Base-by-base conservation (phyloP, 2,888 invertebrate genomes). In the Gryllus longicercus region DNA sequence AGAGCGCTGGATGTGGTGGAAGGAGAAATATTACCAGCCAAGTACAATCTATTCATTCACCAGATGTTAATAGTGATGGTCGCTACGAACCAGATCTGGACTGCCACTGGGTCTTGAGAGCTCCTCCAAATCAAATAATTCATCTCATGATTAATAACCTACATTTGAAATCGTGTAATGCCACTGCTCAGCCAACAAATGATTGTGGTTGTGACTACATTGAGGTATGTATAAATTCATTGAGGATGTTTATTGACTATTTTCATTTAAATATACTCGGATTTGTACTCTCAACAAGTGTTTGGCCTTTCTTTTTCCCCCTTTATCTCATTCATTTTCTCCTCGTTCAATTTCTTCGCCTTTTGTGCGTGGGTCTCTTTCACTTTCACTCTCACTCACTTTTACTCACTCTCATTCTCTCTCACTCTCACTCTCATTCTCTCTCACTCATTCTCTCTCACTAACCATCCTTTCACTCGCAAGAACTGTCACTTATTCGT, bases 171-270 rank as follows among this genome's bases (percentile, higher is more conserved):
- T 85, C 83, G 82, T 84, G 83, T 79, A 81, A 85, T 74, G 82
- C 80, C 84, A 89, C 88, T 25, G 86, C 85, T 18, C 81, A 86
- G 80, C 87, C 87, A 2, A 86, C 86, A 25, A 86, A 84, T 50
- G 87, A 88, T n/a, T 96, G 96, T 85, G 86, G 87, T 2, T 95
- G 94, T 83, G 95, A 96, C 86, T 93, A 88, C 83, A 85, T 96
- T 12, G 92, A 95, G 89, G 92, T 92, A 85, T 23, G 77, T 25
- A 23, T 5, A 50, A n/a, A 1, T 21, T 16, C 1, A 18, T 8
- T 38, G 12, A n/a, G n/a, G n/a, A n/a, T n/a, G 8, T 11, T 11
- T 63, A 76, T 50, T 50, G 1, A 2, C 18, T 77, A 38, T 38
- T 38, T 38, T 38, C 38, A 8, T 0, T n/a, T 38, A 38, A 38